phyloP scores from a whole-genome alignment of 2,797 vertebrate species.

The Rhinoraja longicauda region DNA sequence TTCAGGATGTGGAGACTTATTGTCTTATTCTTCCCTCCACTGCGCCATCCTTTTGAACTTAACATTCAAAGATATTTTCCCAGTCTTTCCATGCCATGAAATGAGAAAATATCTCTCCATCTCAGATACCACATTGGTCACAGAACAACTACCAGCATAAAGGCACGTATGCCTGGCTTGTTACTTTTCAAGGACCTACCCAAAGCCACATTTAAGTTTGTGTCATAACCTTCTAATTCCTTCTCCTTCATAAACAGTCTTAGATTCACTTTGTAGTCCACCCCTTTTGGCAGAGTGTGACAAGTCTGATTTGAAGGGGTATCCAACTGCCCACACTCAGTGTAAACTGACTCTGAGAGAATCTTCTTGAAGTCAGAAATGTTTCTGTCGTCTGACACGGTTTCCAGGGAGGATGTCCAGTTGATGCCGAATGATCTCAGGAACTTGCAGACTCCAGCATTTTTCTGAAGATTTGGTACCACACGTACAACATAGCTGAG shows the following conservation, averaged over 20 bases:
- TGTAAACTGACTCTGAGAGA: conserved; percentile 55
- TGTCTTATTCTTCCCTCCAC: neutral
- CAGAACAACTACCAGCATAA: too few relatives aligned
- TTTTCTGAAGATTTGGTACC: conserved; percentile 64
- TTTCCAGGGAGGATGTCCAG: conserved; percentile 60
- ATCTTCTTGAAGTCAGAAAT: conserved; percentile 58
- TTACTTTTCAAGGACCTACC: conserved; percentile 57
- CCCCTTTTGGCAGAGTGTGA: neutral
- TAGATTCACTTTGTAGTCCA: conserved; percentile 62
- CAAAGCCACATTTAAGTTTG: conserved; percentile 71
- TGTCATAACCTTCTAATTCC: conserved; percentile 73
- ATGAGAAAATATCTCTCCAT: too few relatives aligned
- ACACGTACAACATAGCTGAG: conserved; percentile 64
- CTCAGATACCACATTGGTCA: too few relatives aligned
- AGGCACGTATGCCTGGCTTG: neutral
- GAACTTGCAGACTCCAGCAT: conserved; percentile 57
- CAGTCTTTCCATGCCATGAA: too few relatives aligned
- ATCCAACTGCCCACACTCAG: conserved; percentile 37
- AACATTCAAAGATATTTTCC: too few relatives aligned
- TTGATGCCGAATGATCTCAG: conserved; percentile 65
- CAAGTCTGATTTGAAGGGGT: rapidly evolving
- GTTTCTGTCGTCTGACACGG: conserved; percentile 48
- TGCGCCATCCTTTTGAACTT: too few relatives aligned
- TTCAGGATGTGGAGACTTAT: neutral
- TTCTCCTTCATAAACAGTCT: conserved; percentile 68